Percentiles rank a stretch among this genome's conserved stretches.
These are phyloP conservation scores for Amiota mariae DNA, from an alignment of 2,888 invertebrate genomes.

Conservation along the genomic window DNA sequence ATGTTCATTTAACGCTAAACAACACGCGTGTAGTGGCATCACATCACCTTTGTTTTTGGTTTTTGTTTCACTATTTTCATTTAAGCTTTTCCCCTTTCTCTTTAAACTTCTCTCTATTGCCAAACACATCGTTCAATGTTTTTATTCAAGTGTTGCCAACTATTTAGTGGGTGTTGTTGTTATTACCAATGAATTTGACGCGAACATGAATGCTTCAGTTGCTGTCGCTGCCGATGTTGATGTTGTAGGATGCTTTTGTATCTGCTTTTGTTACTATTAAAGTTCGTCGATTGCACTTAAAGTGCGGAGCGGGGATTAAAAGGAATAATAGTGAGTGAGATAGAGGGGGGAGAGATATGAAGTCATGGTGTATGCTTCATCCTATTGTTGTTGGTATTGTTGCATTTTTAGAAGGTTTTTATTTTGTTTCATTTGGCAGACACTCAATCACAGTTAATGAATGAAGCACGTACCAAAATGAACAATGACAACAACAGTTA, in stretches of 20 bases:
- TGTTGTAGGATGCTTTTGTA: background rate
- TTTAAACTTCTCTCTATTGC: background rate
- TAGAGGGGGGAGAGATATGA: too few species aligned
- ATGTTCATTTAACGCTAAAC: slow-evolving; percentile 26
- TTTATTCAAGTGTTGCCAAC: slow-evolving; percentile 19
- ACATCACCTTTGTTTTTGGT: background rate
- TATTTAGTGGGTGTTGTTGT: slow-evolving; percentile 17
- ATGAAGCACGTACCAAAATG: slow-evolving; percentile 34
- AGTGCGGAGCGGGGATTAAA: background rate
- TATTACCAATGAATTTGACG: background rate
- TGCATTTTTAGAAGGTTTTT: slow-evolving; percentile 26
- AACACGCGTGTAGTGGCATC: slow-evolving; percentile 16
- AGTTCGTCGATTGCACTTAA: slow-evolving; percentile 18
- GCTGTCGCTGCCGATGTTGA: background rate
- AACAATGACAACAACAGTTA: slow-evolving; percentile 28
- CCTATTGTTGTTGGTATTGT: slow-evolving; percentile 18
- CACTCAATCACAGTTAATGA: slow-evolving; percentile 38
- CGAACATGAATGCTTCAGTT: slow-evolving; percentile 6
- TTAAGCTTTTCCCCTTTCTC: background rate
- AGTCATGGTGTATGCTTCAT: background rate
- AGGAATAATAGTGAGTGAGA: too few species aligned
- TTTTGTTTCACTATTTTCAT: background rate
- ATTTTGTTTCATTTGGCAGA: slow-evolving; percentile 35
- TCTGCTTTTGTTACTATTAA: slow-evolving; percentile 11
- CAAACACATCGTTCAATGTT: background rate